Conservation (phyloP, 2,888 invertebrate species). For the Drosophila histrio region DNA sequence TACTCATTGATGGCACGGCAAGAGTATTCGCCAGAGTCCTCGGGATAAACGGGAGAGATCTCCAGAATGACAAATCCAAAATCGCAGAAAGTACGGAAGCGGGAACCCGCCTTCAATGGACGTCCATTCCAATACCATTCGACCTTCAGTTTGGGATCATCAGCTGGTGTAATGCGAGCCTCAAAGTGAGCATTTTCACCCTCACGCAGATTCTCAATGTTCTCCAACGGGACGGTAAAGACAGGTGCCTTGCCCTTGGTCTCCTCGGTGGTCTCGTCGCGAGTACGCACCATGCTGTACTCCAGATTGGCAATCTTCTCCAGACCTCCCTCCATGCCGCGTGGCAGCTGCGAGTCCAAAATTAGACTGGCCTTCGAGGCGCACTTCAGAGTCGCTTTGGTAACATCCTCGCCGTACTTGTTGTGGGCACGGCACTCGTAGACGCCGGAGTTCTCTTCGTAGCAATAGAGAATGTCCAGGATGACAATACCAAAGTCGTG, state of each 20-base stretch:
- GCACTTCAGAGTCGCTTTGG: constrained; percentile 93
- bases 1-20: constrained; percentile 95
- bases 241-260: constrained; percentile 93
- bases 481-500: constrained; percentile 99
- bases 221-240: constrained; percentile 94
- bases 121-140: constrained; percentile 98
- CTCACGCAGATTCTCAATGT: constrained; percentile 93
- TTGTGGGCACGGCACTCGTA: constrained; percentile 97
- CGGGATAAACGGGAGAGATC: constrained; percentile 98
- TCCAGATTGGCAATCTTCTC: constrained; percentile 97
- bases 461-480: constrained; percentile 96
- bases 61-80: constrained; percentile 99
- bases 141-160: constrained; percentile 95
- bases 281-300: constrained; percentile 92
- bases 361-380: constrained; percentile 95
- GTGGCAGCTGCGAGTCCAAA: constrained; percentile 95
- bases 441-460: constrained; percentile 97
- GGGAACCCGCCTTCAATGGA: constrained; percentile 93
- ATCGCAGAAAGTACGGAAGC: constrained; percentile 98
- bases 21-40: constrained; percentile 96
- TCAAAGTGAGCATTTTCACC: constrained; percentile 97
- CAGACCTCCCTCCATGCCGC: constrained; percentile 97
- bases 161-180: constrained; percentile 94
- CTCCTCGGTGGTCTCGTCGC: constrained; percentile 90
- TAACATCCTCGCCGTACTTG: constrained; percentile 94